Base-by-base conservation (phyloP, 2,888 invertebrate species). In the Pterostichus niger region DNA sequence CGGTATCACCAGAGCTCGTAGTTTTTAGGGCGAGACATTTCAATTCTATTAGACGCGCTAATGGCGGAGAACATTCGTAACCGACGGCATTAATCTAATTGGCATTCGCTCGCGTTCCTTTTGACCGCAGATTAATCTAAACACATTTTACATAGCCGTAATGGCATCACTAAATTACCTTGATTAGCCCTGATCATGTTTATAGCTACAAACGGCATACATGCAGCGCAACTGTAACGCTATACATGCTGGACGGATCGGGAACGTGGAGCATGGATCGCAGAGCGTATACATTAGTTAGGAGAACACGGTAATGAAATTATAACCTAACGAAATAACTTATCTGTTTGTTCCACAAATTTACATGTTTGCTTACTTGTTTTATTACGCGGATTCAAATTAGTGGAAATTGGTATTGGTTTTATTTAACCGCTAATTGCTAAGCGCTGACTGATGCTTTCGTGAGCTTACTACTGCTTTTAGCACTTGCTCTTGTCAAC, bases 61-160 rank as follows among this genome's bases (percentile, higher is more conserved):
- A 73, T 71, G 54, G 81, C 52, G 52, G 56, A 31, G 76, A 75
- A 82, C 75, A 76, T 75, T 76, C 75, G 82, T 49, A 59, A 75
- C 82, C 82, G 52, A 75, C 68, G 54, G 68, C 77, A 83, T 83
- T 83, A 83, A 83, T 83, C 83, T 83, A 76, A 83, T 83, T 83
- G 83, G 68, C 83, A 83, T 83, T 46, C 77, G 77, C 68, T 77
- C 77, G 83, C 61, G 83, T 83, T 83, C 83, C 83, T 83, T 83
- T 83, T 68, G 83, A 83, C 83, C 83, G 68, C 83, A 83, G 83
- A 83, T 83, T 83, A 83, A 83, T 83, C 83, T 76, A 83, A 77
- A 83, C 83, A 83, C 83, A 83, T 83, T 83, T 83, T 76, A 76
- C 83, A 77, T 83, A 64, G 83, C 77, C 76, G 46, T 83, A 83